Percentiles rank a stretch among this genome's conserved stretches.
These are phyloP conservation scores for Tyrannus savana DNA, from an alignment of 2,113 vertebrate genomes.

Conservation along the genomic window DNA sequence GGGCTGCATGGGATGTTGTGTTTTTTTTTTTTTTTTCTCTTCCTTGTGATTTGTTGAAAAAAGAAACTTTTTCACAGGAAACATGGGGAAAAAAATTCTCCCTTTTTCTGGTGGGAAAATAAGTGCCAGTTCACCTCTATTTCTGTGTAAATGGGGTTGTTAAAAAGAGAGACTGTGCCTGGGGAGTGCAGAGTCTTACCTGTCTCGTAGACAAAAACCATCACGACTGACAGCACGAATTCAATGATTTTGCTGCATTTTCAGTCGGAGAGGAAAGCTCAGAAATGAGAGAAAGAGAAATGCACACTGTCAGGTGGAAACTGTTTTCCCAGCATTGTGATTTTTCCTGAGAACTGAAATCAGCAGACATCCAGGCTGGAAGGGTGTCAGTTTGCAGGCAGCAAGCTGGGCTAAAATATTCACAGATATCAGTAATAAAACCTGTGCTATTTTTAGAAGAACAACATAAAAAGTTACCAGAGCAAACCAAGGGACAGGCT, in stretches of 20 bases:
- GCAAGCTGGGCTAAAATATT: neutral
- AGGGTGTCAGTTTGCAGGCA: rapidly evolving
- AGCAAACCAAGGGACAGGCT: neutral
- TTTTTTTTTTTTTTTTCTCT: neutral
- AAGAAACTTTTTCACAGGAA: neutral
- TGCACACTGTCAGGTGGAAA: neutral
- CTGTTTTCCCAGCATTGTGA: neutral
- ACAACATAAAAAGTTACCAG: neutral
- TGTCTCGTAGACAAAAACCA: neutral
- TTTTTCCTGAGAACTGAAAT: neutral
- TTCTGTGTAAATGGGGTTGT: neutral
- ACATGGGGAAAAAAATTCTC: neutral
- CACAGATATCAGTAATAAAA: neutral
- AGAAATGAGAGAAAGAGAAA: neutral
- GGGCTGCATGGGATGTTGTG: no score
- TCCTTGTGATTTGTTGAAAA: neutral
- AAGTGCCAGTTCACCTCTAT: neutral
- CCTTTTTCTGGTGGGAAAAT: neutral
- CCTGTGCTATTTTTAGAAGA: neutral
- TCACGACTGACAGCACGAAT: neutral
- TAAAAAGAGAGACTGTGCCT: neutral
- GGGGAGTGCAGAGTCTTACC: neutral
- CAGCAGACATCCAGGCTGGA: neutral
- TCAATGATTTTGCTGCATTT: neutral
- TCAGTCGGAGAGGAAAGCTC: neutral